Evolutionary conservation across 2,113 vertebrate species (phyloP), one percentile per base, ranked within the genome.

Genomic region (Cryptotis parvus): DNA sequence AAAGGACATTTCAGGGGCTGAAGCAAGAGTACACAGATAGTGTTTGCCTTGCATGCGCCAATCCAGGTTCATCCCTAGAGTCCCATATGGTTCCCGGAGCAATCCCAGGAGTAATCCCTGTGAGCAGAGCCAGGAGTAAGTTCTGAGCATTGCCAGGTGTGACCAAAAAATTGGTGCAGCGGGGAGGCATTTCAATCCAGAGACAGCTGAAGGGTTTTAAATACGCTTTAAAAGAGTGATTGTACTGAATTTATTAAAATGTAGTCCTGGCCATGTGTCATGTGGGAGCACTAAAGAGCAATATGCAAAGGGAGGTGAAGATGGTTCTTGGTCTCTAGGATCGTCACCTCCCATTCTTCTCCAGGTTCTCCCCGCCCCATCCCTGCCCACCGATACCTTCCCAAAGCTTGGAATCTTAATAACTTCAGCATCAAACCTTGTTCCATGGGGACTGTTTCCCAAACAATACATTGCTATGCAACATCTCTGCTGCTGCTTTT

Each of bases 131-230:
- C n/a, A n/a, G n/a, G n/a, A n/a, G n/a, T n/a, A n/a, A n/a, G n/a
- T n/a, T n/a, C n/a, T n/a, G n/a, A n/a, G n/a, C n/a, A n/a, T n/a
- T n/a, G n/a, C n/a, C n/a, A n/a, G n/a, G n/a, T n/a, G n/a, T n/a
- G n/a, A n/a, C n/a, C n/a, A n/a, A n/a, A n/a, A 45, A 7, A 14
- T 49, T 49, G 14, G 10, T 29, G 9, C 74, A 72, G 27, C 39
- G 27, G 85, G 43, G 74, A 87, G 35, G 15, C n/a, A 29, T 58
- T 92, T 90, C 55, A 70, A 61, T 73, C 41, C 43, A 29, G 65
- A 74, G 45, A 31, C 73, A 90, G 84, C 24, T 69, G n/a, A 31
- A 91, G 73, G 35, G 41, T n/a, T 74, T 77, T 43, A 18, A 63
- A 39, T 70, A 4, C 31, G 24, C 49, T 58, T 94, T 82, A 78